Evolutionary conservation across 2,888 invertebrate species (phyloP).

Genomic region (Yponomeuta malinellus): DNA sequence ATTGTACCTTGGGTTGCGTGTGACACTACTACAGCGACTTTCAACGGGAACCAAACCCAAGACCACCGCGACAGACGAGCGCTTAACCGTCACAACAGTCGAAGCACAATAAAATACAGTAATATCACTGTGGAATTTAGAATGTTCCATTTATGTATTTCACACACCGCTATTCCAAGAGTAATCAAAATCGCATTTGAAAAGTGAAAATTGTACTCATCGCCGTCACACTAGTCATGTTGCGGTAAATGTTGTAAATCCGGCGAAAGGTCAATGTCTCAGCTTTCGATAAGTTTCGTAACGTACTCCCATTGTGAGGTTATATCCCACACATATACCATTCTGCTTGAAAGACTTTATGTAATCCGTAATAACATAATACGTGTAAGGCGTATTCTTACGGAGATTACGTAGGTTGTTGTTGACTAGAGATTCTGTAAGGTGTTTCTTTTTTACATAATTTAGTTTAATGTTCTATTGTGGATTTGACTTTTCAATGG

Average conservation of each 20-base stretch:
- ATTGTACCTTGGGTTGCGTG: too few species aligned
- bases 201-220: background rate
- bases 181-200: background rate
- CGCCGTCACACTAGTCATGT: background rate
- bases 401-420: background rate
- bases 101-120: too few species aligned
- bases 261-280: constrained; percentile 1
- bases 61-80: too few species aligned
- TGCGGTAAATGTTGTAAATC: background rate
- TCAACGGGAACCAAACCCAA: too few species aligned
- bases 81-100: too few species aligned
- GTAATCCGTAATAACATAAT: constrained; percentile 14
- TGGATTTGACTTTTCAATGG: background rate
- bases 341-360: constrained; percentile 14
- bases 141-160: background rate
- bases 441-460: background rate
- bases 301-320: constrained; percentile 3
- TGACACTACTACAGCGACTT: too few species aligned
- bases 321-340: constrained; percentile 16
- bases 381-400: background rate
- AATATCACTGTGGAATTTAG: background rate
- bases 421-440: background rate
- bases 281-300: background rate
- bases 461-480: background rate
- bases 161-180: background rate